phyloP scores from a whole-genome alignment of 2,888 invertebrate genomes.

The Leptinotarsa rubiginosa region DNA sequence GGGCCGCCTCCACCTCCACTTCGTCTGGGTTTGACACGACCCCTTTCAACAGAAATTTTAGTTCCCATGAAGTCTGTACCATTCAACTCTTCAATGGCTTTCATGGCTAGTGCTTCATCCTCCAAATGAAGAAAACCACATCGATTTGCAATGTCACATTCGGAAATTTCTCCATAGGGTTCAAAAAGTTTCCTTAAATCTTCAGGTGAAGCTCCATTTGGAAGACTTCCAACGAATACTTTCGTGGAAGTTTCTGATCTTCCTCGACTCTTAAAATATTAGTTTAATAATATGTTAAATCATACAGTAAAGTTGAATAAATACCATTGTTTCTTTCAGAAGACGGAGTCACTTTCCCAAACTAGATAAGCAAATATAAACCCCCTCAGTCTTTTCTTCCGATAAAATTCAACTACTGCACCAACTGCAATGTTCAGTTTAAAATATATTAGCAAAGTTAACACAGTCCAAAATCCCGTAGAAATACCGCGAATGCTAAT shows the following conservation, averaged over 20 bases:
- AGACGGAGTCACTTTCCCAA: too few species aligned
- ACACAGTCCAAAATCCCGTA: too few species aligned
- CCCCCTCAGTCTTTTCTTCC: too few species aligned
- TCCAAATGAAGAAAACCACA: constrained; percentile 96
- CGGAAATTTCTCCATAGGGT: constrained; percentile 88
- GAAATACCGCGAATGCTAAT: too few species aligned
- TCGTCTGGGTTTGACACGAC: constrained; percentile 79
- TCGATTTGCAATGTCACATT: constrained; percentile 94
- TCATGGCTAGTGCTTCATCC: constrained; percentile 82
- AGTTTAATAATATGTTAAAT: not conserved
- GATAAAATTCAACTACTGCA: too few species aligned
- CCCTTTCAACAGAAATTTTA: constrained; percentile 86
- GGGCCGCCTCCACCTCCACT: constrained; percentile 69
- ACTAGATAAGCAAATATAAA: too few species aligned
- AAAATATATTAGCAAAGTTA: too few species aligned
- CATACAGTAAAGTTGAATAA: too few species aligned
- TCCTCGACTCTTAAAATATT: constrained; percentile 56
- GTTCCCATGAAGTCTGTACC: constrained; percentile 86
- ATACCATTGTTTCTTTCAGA: too few species aligned
- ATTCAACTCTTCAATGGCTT: constrained; percentile 84
- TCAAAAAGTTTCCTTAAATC: constrained; percentile 87
- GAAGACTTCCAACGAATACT: constrained; percentile 94
- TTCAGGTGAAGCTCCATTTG: constrained; percentile 84
- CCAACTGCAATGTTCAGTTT: too few species aligned
- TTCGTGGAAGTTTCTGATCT: constrained; percentile 69